Evolutionary conservation across 1,140 invertebrate species (phyloP), one percentile per base, ranked within the genome.

Genomic region (Spodoptera frugiperda): DNA sequence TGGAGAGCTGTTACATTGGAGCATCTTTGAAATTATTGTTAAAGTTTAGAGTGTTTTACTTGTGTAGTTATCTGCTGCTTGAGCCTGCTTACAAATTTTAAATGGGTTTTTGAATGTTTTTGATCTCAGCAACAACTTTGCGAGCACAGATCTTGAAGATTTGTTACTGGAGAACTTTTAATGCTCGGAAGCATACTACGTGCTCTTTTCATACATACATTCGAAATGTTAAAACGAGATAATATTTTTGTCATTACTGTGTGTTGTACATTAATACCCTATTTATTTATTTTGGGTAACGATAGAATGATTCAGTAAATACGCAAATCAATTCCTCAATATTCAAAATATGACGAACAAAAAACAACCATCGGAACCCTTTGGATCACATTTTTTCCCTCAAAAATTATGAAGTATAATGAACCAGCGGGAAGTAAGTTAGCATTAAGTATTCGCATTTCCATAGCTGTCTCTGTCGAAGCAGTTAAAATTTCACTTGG

Each of bases 401-500:
- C 83, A 72, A 80, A 91, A 90, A 93, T 91, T 92, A 90, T 90
- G 87, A 90, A 89, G 89, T 93, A 92, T 93, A 93, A 93, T 93
- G 90, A 92, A 92, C 83, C 89, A 85, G 84, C 82, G 89, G 91
- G 89, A 87, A 93, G 92, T 93, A 92, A 92, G 89, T 92, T 92
- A 92, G 91, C 92, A 92, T 92, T 92, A 92, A 93, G 90, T 90
- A 92, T 94, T 93, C 91, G 85, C 84, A 86, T 89, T 90, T 89
- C 85, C 86, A 87, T 89, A 86, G 87, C 89, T 89, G 91, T 93
- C 89, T 91, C 89, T 89, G 90, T 90, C 91, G 89, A 88, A 91
- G 89, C 92, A 92, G 92, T 94, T 92, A 94, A 93, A 94, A 94
- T 94, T 94, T 94, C 90, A 93, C 89, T 92, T 92, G 89, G 90